Evolutionary conservation across 2,113 vertebrate species (phyloP).

Genomic region (Leiothrix lutea): DNA sequence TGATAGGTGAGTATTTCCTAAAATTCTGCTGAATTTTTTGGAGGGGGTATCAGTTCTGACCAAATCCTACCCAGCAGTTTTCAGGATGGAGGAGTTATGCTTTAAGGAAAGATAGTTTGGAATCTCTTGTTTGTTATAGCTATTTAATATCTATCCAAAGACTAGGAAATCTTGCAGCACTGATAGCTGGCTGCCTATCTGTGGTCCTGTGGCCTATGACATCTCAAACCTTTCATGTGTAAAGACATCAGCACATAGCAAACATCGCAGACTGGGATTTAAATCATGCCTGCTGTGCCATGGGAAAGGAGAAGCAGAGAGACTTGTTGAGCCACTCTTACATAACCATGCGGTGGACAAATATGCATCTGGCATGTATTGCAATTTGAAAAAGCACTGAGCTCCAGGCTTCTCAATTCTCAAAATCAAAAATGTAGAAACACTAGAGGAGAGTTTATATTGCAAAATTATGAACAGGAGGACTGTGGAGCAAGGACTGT

Average conservation of each 20-base stretch:
- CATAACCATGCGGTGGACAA: neutral
- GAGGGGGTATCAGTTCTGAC: neutral
- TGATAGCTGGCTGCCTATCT: neutral
- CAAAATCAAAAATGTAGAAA: neutral
- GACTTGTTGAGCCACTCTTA: neutral
- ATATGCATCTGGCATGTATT: neutral
- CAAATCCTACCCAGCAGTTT: neutral
- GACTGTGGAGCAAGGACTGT: neutral
- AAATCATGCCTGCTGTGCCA: neutral
- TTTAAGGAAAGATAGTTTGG: neutral
- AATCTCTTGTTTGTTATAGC: neutral
- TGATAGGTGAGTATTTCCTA: neutral
- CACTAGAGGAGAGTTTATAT: neutral
- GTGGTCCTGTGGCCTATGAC: neutral
- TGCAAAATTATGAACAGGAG: neutral
- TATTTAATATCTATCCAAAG: neutral
- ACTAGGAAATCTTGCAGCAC: neutral
- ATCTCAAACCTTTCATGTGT: neutral
- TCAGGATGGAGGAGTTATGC: neutral
- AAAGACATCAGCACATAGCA: neutral
- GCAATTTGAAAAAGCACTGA: neutral
- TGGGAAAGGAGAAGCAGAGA: constrained; percentile 5
- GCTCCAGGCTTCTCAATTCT: neutral
- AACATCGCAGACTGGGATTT: neutral
- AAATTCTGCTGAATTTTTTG: neutral